Evolutionary conservation across 1,140 invertebrate genomes (phyloP), one percentile per base, ranked within the genome.

Genomic region (Temnothorax curvispinosus): DNA sequence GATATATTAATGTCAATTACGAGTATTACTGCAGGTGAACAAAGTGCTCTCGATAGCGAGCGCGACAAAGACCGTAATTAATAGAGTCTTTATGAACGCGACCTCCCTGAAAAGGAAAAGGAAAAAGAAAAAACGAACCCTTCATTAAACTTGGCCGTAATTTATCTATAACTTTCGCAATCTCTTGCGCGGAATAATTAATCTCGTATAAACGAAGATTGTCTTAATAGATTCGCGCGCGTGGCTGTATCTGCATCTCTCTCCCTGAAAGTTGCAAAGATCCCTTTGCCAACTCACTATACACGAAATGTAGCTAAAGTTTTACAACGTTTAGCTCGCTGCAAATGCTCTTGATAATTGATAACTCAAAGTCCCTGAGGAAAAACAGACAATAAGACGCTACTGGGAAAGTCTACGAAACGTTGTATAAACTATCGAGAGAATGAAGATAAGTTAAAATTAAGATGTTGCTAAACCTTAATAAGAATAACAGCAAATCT

Each of bases 131-230:
- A 52, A 52, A 18, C 47, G 54, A 47, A 13, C 32, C 18, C 41
- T 72, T 84, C 67, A 41, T 84, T 85, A 85, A 74, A 87, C 50
- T 69, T 86, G 35, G 65, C 35, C 21, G 64, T 74, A 67, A 87
- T 77, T 74, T 88, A 88, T 88, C 74, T 47, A 58, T 67, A 81
- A 78, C 84, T 86, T 84, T 54, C 54, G 41, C 69, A 74, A 84
- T 60, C 67, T 82, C 52, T 44, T 74, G 11, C 78, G 38, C 67
- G 27, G 27, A 58, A 62, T 84, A 84, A 60, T 84, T 84, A 38
- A 84, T 84, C 50, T 71, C 27, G 54, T 50, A 62, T 27, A 75
- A 84, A 84, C 44, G 54, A 75, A 60, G 71, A 84, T 75, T 27
- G 32, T 56, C 18, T 13, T 60, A 47, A 41, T 69, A 35, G 41